phyloP scores from a whole-genome alignment of 2,888 invertebrate species.

The Apamea anceps region DNA sequence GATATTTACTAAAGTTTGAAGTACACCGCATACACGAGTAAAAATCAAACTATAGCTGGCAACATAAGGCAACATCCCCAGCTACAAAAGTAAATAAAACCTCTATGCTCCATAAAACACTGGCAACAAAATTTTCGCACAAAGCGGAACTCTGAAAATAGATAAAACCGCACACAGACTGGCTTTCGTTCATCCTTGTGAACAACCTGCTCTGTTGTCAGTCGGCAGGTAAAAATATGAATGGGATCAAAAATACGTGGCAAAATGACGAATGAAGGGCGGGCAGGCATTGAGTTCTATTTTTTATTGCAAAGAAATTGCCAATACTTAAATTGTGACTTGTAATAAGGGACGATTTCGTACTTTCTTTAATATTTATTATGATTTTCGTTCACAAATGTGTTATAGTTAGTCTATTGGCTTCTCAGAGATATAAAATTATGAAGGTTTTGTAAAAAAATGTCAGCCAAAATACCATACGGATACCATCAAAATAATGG shows the following conservation, averaged over 20 bases:
- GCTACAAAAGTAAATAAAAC: constrained; percentile 36
- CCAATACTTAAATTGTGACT: neutral
- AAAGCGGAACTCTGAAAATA: constrained; percentile 37
- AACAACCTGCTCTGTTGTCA: constrained; percentile 27
- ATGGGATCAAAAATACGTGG: constrained; percentile 39
- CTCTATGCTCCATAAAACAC: constrained; percentile 34
- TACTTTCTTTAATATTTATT: neutral
- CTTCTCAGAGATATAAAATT: neutral
- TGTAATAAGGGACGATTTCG: neutral
- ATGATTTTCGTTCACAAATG: neutral
- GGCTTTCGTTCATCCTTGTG: constrained; percentile 35
- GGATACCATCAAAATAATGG: too few relatives aligned
- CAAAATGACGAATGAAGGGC: constrained; percentile 24
- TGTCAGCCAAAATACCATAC: too few relatives aligned
- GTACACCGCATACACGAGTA: neutral
- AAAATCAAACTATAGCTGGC: constrained; percentile 7
- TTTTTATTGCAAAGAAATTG: constrained; percentile 11
- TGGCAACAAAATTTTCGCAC: constrained; percentile 39
- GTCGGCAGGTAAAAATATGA: constrained; percentile 51
- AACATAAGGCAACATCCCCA: neutral
- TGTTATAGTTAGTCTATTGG: neutral
- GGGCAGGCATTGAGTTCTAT: neutral
- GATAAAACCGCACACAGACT: constrained; percentile 29
- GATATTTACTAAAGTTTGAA: neutral
- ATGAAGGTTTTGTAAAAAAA: neutral